phyloP scores from a whole-genome alignment of 2,888 invertebrate species.

The Leucophenga montana region DNA sequence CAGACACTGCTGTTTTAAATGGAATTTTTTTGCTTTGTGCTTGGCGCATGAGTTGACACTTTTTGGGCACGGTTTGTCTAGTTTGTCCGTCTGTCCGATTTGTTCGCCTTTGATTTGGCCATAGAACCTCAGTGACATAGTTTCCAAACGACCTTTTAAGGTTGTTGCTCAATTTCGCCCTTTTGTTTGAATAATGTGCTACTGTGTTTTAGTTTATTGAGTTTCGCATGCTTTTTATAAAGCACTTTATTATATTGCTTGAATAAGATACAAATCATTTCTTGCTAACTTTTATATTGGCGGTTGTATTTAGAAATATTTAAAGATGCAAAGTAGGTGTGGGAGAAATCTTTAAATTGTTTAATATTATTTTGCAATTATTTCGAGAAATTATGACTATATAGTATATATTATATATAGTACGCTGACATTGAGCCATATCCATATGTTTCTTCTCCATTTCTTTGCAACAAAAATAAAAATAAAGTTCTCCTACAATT shows the following conservation, averaged over 20 bases:
- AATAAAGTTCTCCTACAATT: background rate
- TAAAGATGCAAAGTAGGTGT: too few species aligned
- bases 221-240: slow-evolving; percentile 38
- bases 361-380: too few species aligned
- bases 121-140: slow-evolving; percentile 35
- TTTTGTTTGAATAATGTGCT: too few species aligned
- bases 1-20: slow-evolving; percentile 1
- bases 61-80: slow-evolving; percentile 35
- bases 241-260: slow-evolving; percentile 30
- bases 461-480: too few species aligned
- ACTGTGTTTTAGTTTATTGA: slow-evolving; percentile 24
- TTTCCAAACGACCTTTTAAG: slow-evolving; percentile 60
- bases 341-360: background rate
- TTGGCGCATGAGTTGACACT: slow-evolving; percentile 58
- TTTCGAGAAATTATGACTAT: too few species aligned
- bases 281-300: too few species aligned
- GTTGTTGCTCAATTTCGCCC: slow-evolving; percentile 52
- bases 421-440: too few species aligned
- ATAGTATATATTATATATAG: too few species aligned
- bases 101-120: slow-evolving; percentile 6
- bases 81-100: background rate
- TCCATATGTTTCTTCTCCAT: too few species aligned
- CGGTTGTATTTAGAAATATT: too few species aligned
- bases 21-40: slow-evolving; percentile 43
- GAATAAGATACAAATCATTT: too few species aligned